Evolutionary conservation across 2,888 invertebrate genomes (phyloP).

Genomic region (Ochlodes sylvanus): DNA sequence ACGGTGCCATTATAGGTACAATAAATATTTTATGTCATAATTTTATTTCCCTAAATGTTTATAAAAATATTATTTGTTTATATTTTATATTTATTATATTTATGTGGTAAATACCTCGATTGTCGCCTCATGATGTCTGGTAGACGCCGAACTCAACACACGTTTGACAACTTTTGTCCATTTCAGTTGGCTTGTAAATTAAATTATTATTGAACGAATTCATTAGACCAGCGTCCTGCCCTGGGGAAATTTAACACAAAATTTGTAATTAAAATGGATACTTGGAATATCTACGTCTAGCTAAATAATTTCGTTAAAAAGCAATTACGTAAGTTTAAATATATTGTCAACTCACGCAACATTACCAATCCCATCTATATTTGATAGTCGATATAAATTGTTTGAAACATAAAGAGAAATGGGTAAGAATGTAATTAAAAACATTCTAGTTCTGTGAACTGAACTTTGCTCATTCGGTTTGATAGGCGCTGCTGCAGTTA

Average conservation of each 20-base stretch:
- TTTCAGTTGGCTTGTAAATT: conserved; percentile 45
- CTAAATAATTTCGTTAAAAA: conserved; percentile 2
- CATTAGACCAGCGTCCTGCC: conserved; percentile 45
- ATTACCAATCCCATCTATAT: too few species aligned
- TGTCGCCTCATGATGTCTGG: conserved; percentile 51
- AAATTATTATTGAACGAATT: conserved; percentile 21
- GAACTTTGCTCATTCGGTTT: too few species aligned
- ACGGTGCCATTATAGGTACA: too few species aligned
- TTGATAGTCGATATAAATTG: too few species aligned
- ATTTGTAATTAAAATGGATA: conserved; percentile 54
- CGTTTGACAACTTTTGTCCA: conserved; percentile 38
- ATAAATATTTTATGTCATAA: too few species aligned
- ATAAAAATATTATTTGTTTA: too few species aligned
- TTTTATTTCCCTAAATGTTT: not conserved
- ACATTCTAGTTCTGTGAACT: too few species aligned
- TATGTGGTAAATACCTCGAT: conserved; percentile 47
- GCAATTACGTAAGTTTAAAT: conserved; percentile 3
- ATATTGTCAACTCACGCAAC: not conserved
- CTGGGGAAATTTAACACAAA: conserved; percentile 48
- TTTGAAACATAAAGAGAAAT: too few species aligned
- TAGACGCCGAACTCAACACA: conserved; percentile 37
- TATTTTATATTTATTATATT: too few species aligned
- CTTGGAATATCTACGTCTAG: conserved; percentile 43
- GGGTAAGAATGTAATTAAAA: too few species aligned
- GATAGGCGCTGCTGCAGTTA: too few species aligned